Percentiles rank a stretch among this genome's conserved stretches.
Conservation (phyloP, 2,797 vertebrate species). For the Eremophila alpestris region DNA sequence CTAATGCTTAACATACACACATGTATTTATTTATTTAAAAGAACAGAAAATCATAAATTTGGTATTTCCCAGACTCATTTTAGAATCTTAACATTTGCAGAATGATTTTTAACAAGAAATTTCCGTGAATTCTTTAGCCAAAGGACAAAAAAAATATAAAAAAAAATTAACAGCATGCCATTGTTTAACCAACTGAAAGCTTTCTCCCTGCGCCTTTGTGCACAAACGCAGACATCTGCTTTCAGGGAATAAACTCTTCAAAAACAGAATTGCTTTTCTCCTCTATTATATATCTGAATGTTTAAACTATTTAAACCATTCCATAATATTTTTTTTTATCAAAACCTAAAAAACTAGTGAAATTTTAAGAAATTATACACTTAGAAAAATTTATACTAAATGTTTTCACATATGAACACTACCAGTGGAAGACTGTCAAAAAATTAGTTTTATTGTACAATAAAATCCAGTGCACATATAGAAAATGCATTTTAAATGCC, state of each 20-base stretch:
- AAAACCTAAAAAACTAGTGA: background rate
- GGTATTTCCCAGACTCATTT: background rate
- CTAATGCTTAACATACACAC: background rate
- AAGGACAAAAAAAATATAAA: background rate
- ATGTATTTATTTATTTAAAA: background rate
- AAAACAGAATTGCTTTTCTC: background rate
- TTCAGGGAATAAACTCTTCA: constrained; percentile 2
- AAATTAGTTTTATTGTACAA: background rate
- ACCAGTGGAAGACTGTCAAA: background rate
- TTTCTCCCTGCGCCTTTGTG: background rate
- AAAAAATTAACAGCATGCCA: constrained; percentile 3
- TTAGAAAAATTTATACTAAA: background rate
- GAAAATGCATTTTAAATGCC: background rate
- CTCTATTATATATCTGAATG: background rate
- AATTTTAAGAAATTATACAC: background rate
- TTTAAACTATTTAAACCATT: background rate
- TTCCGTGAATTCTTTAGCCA: background rate
- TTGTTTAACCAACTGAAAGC: constrained; percentile 17
- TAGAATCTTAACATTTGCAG: background rate
- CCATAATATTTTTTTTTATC: background rate
- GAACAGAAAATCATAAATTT: background rate
- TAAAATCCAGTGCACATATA: background rate
- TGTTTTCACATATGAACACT: background rate
- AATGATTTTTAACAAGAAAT: background rate
- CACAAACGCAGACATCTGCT: constrained; percentile 31